phyloP scores from a whole-genome alignment of 1,140 invertebrate genomes.

The Centruroides vittatus region DNA sequence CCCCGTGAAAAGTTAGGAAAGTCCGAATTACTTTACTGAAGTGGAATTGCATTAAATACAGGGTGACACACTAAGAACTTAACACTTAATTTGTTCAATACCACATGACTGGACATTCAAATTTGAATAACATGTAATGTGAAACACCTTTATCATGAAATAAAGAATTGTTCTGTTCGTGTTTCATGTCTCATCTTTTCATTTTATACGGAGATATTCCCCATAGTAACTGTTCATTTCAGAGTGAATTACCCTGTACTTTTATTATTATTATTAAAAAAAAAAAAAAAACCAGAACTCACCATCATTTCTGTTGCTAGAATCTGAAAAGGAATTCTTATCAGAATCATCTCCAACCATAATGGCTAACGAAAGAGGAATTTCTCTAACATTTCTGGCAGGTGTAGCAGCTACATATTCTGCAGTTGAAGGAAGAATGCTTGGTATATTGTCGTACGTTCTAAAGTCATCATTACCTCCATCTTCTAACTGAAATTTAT shows the following conservation, averaged over 20 bases:
- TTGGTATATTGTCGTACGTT: background rate
- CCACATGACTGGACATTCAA: too few relatives aligned
- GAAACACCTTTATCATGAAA: too few relatives aligned
- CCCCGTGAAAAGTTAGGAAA: too few relatives aligned
- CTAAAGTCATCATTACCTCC: background rate
- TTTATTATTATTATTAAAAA: background rate
- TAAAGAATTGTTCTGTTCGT: too few relatives aligned
- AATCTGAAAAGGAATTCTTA: background rate
- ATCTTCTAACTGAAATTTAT: background rate
- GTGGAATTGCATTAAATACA: too few relatives aligned
- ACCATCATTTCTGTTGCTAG: conserved; percentile 2
- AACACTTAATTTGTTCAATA: too few relatives aligned
- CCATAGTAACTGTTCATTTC: too few relatives aligned
- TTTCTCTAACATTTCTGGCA: conserved; percentile 13
- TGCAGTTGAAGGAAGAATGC: conserved; percentile 1
- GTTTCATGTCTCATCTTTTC: too few relatives aligned
- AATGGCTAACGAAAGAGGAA: conserved; percentile 22
- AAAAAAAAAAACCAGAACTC: conserved; percentile 1
- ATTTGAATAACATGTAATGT: too few relatives aligned
- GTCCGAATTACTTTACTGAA: too few relatives aligned
- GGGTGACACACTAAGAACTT: too few relatives aligned
- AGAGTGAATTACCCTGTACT: background rate
- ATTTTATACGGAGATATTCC: too few relatives aligned
- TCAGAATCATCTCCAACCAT: conserved; percentile 20
- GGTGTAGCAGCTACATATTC: conserved; percentile 9